Percentiles rank a stretch among this genome's conserved stretches.
Evolutionary conservation across 2,888 invertebrate genomes (phyloP).

Genomic region (Hyles lineata): DNA sequence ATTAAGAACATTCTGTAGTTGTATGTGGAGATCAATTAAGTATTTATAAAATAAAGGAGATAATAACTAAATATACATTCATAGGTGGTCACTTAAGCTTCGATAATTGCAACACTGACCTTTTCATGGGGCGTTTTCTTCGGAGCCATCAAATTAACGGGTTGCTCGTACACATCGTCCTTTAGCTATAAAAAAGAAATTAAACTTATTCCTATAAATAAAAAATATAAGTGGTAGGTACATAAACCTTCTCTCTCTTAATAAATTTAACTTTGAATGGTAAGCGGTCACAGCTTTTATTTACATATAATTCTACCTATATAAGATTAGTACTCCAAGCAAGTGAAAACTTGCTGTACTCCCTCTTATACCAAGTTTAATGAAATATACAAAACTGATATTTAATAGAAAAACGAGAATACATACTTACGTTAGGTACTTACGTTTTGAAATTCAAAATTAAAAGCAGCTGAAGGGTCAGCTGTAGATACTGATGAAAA

Average conservation of each 20-base stretch:
- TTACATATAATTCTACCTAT: too few relatives aligned
- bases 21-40: too few relatives aligned
- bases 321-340: too few relatives aligned
- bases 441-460: constrained; percentile 63
- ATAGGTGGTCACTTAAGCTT: too few relatives aligned
- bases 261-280: too few relatives aligned
- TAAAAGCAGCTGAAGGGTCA: constrained; percentile 29
- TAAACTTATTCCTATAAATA: background rate
- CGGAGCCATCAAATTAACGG: constrained; percentile 63
- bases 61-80: too few relatives aligned
- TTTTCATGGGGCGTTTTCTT: constrained; percentile 65
- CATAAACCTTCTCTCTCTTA: background rate
- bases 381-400: background rate
- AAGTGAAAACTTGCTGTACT: too few relatives aligned
- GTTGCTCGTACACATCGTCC: constrained; percentile 70
- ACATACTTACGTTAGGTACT: constrained; percentile 40
- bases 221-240: background rate
- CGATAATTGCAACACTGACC: constrained; percentile 42
- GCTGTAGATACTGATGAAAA: background rate
- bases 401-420: background rate
- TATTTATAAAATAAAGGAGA: too few relatives aligned
- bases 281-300: too few relatives aligned
- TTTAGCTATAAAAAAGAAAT: constrained; percentile 56
- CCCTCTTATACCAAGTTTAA: background rate
- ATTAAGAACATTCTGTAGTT: too few relatives aligned